These are phyloP conservation scores for Orcinus orca DNA, from an alignment of 2,113 vertebrate genomes.

Conservation along the genomic window DNA sequence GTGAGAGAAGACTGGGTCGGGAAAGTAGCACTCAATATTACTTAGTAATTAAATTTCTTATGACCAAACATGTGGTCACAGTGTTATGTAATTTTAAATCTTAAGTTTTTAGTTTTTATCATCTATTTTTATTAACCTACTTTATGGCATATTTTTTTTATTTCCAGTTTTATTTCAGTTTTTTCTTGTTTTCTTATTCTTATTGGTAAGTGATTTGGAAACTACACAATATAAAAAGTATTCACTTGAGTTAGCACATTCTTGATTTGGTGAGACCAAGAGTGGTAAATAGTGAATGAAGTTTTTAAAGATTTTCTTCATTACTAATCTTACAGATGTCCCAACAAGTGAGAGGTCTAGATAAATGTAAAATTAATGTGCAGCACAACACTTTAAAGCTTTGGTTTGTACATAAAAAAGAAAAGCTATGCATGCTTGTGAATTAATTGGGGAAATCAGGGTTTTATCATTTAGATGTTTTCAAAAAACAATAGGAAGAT, in stretches of 20 bases:
- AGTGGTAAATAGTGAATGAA: background rate
- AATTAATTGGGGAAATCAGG: constrained; percentile 36
- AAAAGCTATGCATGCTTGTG: background rate
- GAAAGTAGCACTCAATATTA: rapidly evolving
- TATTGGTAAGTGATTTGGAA: background rate
- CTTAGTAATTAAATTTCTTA: background rate
- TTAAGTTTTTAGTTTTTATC: background rate
- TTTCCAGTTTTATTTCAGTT: background rate
- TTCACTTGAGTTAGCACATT: background rate
- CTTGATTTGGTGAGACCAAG: background rate
- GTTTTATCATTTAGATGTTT: constrained; percentile 29
- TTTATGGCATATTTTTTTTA: background rate
- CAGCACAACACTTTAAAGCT: background rate
- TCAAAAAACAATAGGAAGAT: background rate
- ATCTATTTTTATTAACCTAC: background rate
- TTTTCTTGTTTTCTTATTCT: background rate
- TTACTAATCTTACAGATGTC: constrained; percentile 40
- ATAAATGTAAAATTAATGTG: background rate
- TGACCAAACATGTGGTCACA: background rate
- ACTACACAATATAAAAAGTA: background rate
- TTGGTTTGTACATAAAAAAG: background rate
- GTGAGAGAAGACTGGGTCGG: background rate
- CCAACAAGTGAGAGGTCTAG: constrained; percentile 18
- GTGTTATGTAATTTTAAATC: background rate
- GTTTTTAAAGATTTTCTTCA: background rate